Evolutionary conservation across 2,797 vertebrate genomes (phyloP), one percentile per base, ranked within the genome.

Genomic region (Manis crassicaudata): DNA sequence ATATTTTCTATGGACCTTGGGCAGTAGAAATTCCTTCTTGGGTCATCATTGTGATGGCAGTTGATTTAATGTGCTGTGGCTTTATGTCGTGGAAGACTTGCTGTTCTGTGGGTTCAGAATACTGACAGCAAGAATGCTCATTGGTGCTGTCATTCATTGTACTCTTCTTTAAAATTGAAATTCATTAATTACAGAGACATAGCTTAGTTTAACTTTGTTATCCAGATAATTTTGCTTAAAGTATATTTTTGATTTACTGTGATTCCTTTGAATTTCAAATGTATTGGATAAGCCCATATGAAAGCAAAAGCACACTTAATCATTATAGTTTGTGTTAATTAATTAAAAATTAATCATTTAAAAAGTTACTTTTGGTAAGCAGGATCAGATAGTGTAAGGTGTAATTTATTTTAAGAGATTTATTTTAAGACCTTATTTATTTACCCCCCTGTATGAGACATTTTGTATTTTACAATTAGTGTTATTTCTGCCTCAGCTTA

Each of bases 181-280:
- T 98, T 98, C 98, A 99, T 99, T 99, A 98, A 99, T 99, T 99
- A 99, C 98, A 94, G 84, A 98, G 98, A 98, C 84, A 63, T 96
- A 97, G 97, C 97, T 98, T 98, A 97, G 97, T 96, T 97, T 96
- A 98, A 97, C 96, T 97, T 96, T 92, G 70, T 95, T 87, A 72
- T 96, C 4, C 40, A 60, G 14, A 97, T 81, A 95, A 94, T 97
- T 95, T 94, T 95, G n/a, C 88, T 72, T 86, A 97, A 62, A 93
- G 43, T 40, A 14, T 82, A 90, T 68, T 80, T 90, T 92, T 95
- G 43, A 89, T 97, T 96, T 95, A 96, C 37, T 92, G 25, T 95
- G 90, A 96, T 97, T 96, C 73, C 90, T 97, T 5, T 96, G 86
- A 73, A 96, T 96, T 98, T 97, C 50, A 67, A 79, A 0, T 93